These are phyloP conservation scores for Apoda limacodes DNA, from an alignment of 2,888 invertebrate species.

Conservation along the genomic window DNA sequence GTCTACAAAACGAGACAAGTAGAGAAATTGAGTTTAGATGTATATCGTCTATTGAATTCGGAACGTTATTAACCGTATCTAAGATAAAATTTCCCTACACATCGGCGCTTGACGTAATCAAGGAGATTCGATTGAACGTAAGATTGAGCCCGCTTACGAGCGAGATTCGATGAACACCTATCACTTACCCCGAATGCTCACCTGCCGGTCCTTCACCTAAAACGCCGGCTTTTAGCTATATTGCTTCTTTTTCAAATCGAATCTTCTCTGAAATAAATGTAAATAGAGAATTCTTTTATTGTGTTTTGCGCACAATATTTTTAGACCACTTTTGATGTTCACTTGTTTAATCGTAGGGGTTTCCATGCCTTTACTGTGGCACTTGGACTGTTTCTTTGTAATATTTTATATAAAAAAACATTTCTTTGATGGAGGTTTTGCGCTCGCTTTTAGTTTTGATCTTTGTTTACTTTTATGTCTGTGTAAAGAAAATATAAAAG, in stretches of 20 bases:
- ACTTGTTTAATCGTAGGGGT: slow-evolving; percentile 54
- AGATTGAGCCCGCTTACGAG: slow-evolving; percentile 35
- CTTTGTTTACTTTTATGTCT: not conserved
- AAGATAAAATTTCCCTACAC: slow-evolving; percentile 23
- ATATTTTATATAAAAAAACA: not conserved
- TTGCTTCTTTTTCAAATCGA: slow-evolving; percentile 1
- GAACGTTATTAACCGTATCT: slow-evolving; percentile 16
- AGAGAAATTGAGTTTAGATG: too few relatives aligned
- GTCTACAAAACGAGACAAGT: too few relatives aligned
- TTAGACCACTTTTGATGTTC: slow-evolving; percentile 48
- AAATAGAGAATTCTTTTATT: slow-evolving; percentile 34
- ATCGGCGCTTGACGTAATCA: slow-evolving; percentile 34
- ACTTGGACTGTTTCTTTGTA: slow-evolving; percentile 29
- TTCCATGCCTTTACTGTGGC: slow-evolving; percentile 42
- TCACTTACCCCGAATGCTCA: not conserved
- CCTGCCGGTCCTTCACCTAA: not conserved
- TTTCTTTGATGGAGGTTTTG: not conserved
- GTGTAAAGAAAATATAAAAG: too few relatives aligned
- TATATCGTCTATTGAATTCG: too few relatives aligned
- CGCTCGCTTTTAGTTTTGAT: not conserved
- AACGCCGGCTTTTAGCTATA: not conserved
- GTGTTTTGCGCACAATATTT: slow-evolving; percentile 27
- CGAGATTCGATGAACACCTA: slow-evolving; percentile 31
- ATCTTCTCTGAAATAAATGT: slow-evolving; percentile 5
- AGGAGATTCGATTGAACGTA: slow-evolving; percentile 37